A percentile compares a stretch with the other conserved stretches of the same genome.
These are phyloP conservation scores for Keiferia lycopersicella DNA, from an alignment of 2,888 invertebrate species.

Conservation along the genomic window DNA sequence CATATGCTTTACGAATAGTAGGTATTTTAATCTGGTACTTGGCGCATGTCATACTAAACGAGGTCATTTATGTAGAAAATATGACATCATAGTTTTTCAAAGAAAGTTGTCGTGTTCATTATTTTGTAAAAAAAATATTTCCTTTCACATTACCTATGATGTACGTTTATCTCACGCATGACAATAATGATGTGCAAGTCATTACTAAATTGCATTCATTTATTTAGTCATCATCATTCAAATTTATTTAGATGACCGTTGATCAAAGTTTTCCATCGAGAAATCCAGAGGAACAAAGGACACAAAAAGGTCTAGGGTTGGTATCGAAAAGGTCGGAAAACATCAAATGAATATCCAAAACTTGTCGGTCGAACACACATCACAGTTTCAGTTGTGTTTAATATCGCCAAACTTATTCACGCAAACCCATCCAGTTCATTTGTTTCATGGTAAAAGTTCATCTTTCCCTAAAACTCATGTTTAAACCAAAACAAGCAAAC, in stretches of 20 bases:
- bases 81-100: too few species aligned
- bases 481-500: conserved; percentile 20
- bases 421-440: conserved; percentile 7
- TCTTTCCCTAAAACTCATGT: background rate
- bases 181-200: too few species aligned
- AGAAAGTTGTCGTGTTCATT: too few species aligned
- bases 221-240: too few species aligned
- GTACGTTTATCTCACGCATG: too few species aligned
- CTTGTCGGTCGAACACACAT: background rate
- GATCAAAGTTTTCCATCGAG: conserved; percentile 44
- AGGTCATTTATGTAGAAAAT: too few species aligned
- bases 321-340: background rate
- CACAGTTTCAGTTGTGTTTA: conserved; percentile 1
- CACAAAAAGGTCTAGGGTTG: conserved; percentile 6
- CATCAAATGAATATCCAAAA: background rate
- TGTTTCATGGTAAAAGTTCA: background rate
- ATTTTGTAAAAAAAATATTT: too few species aligned
- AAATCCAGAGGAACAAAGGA: conserved; percentile 28
- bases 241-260: too few species aligned
- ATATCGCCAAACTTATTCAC: conserved; percentile 1
- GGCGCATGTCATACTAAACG: background rate
- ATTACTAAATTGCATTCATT: too few species aligned
- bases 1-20: too few species aligned
- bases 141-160: too few species aligned
- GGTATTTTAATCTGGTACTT: background rate